Evolutionary conservation across 2,888 invertebrate species (phyloP).

Genomic region (Cheilosia impressa): DNA sequence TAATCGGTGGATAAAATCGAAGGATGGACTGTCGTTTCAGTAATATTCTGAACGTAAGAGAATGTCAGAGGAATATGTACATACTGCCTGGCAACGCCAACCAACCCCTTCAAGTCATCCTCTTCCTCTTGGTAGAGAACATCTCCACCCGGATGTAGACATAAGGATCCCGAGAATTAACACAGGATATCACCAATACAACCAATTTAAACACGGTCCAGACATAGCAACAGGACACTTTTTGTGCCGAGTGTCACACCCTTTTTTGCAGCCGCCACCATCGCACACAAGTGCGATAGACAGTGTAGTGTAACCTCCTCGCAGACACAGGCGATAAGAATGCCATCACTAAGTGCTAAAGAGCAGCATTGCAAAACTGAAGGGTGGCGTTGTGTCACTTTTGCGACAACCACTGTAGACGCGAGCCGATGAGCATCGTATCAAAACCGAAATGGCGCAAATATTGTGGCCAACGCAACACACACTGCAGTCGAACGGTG

Average conservation of each 20-base stretch:
- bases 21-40: too few species aligned
- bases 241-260: constrained; percentile 62
- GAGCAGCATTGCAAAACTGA: constrained; percentile 34
- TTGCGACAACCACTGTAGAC: constrained; percentile 5
- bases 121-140: constrained; percentile 7
- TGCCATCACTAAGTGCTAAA: constrained; percentile 58
- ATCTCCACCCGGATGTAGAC: constrained; percentile 30
- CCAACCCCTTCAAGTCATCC: background rate
- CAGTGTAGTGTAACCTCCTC: constrained; percentile 33
- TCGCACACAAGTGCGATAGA: constrained; percentile 24
- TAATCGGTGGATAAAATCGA: too few species aligned
- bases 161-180: constrained; percentile 32
- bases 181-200: constrained; percentile 53
- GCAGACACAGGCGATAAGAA: constrained; percentile 63
- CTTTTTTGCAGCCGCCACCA: constrained; percentile 40
- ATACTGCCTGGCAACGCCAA: background rate
- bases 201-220: constrained; percentile 60
- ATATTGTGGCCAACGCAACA: constrained; percentile 43
- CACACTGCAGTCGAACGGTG: background rate
- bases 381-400: constrained; percentile 28
- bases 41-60: background rate
- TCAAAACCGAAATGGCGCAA: constrained; percentile 63
- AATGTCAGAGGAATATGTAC: background rate
- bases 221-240: constrained; percentile 71
- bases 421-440: constrained; percentile 37